phyloP scores from a whole-genome alignment of 2,797 vertebrate species.

The Avahi laniger region DNA sequence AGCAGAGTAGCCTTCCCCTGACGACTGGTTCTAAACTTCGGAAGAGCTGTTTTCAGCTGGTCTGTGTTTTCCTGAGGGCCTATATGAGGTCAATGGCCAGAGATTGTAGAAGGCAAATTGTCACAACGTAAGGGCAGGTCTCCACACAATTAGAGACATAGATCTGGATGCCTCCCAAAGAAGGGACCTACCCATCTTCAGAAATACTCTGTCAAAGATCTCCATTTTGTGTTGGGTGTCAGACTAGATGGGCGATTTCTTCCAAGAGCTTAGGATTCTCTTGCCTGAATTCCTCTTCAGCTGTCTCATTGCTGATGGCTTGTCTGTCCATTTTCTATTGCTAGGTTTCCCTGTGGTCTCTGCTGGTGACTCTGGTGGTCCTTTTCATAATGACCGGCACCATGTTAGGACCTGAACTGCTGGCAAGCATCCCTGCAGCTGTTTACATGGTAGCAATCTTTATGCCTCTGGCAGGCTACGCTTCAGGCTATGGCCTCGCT shows the following conservation, averaged over 20 bases:
- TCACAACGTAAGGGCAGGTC: not conserved
- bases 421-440: conserved; percentile 92
- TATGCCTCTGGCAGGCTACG: conserved; percentile 95
- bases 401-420: conserved; percentile 95
- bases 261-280: not conserved
- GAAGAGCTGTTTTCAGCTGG: not conserved
- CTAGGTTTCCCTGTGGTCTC: conserved; percentile 96
- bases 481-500: conserved; percentile 94
- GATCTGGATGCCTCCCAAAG: not conserved
- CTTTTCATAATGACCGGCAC: conserved; percentile 97
- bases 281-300: not conserved
- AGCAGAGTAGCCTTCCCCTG: not conserved
- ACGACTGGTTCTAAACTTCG: not conserved
- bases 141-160: not conserved
- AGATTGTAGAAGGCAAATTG: not conserved
- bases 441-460: conserved; percentile 94
- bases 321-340: conserved; percentile 33
- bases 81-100: not conserved
- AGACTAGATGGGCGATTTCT: not conserved
- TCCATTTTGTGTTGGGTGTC: not conserved
- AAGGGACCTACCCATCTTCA: not conserved
- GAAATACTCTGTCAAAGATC: not conserved
- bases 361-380: conserved; percentile 92
- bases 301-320: not conserved
- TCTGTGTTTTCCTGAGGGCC: not conserved